phyloP scores from a whole-genome alignment of 2,113 vertebrate genomes.

The Malurus alboscapulatus region DNA sequence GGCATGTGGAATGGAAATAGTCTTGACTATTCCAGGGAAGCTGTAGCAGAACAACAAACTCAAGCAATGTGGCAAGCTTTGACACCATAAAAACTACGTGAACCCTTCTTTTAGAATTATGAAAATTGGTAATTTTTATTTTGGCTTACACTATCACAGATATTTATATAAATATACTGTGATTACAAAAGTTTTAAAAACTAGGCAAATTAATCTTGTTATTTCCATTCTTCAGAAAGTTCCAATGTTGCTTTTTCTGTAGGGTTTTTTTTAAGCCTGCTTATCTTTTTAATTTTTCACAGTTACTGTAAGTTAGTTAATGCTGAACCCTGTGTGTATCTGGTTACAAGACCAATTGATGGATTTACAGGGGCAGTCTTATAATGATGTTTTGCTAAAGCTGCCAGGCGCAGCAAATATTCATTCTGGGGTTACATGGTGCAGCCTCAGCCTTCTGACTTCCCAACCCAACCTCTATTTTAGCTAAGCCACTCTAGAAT shows the following conservation, averaged over 20 bases:
- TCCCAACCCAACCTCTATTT: background rate
- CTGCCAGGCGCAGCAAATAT: background rate
- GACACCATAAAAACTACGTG: constrained; percentile 43
- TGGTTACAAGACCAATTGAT: background rate
- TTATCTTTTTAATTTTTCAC: background rate
- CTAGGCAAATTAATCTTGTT: background rate
- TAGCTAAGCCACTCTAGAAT: background rate
- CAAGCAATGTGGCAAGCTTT: constrained; percentile 89
- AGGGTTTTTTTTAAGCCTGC: background rate
- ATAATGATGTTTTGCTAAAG: background rate
- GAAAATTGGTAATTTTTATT: background rate
- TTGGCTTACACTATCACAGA: background rate
- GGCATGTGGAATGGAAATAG: constrained; percentile 94
- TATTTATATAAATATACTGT: background rate
- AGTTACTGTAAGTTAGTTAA: background rate
- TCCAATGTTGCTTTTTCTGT: background rate
- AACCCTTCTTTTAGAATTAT: background rate
- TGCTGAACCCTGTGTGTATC: background rate
- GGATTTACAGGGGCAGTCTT: background rate
- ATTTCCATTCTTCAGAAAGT: background rate
- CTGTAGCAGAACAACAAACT: constrained; percentile 79
- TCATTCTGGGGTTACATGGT: background rate
- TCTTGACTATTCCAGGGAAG: constrained; percentile 83
- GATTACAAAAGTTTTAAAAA: background rate
- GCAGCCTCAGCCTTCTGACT: background rate